Evolutionary conservation across 2,888 invertebrate species (phyloP), one percentile per base, ranked within the genome.

Genomic region (Allophyes oxyacanthae): DNA sequence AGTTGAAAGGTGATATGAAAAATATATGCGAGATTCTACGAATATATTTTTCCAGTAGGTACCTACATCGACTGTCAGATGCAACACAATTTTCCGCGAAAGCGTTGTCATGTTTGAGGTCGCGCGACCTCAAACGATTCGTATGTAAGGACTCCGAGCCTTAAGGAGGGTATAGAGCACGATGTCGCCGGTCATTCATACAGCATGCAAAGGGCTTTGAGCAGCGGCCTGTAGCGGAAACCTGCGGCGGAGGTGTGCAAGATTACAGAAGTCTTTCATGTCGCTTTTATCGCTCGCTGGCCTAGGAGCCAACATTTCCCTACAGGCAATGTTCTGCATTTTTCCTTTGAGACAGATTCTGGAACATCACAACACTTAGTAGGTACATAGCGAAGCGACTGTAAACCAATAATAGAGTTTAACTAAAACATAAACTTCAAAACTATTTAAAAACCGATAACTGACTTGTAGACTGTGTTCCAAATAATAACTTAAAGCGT

Each of bases 251-350:
- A 54, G 57, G 59, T 68, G 55, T 60, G 60, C 54, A 53, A 67
- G 44, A 64, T 67, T 65, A 73, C 62, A 69, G 66, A 75, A 68
- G 54, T 55, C 77, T 79, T 80, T 83, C 66, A 82, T 72, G 62
- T 72, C 55, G 64, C 63, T 64, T 69, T 72, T 73, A 78, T 71
- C 68, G 58, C 64, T 63, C 46, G 46, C 55, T 54, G 61, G 61
- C 55, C 52, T 66, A 50, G 60, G 43, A 71, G 56, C 60, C 53
- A 66, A 63, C 66, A 58, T 62, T 69, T 70, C 51, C 44, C 44
- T 34, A 33, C 44, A 62, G 48, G 58, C 61, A 50, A 61, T 72
- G 69, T 72, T 73, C 77, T 59, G 58, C 50, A 50, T 59, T 64
- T 8, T 62, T 62, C 57, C 52, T 70, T 73, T 69, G 65, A 71